Conservation (phyloP, 2,113 vertebrate genomes). For the Corapipo altera region DNA sequence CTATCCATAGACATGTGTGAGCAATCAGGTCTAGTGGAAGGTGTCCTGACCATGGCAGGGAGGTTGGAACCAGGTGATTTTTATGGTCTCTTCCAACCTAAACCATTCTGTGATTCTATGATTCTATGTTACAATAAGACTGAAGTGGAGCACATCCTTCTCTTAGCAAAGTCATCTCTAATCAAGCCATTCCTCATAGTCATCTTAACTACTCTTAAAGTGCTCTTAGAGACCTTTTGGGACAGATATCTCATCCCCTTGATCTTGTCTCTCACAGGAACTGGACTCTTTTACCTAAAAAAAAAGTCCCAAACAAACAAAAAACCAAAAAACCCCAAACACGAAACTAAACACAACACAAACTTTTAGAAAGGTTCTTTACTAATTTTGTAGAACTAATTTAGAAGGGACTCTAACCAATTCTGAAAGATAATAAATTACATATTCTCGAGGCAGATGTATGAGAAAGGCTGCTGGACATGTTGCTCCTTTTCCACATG, state of each 20-base stretch:
- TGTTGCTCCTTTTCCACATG: neutral
- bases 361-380: neutral
- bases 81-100: neutral
- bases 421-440: conserved; percentile 41
- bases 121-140: neutral
- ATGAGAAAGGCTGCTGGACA: neutral
- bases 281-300: accelerated
- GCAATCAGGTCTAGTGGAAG: neutral
- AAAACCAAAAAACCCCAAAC: neutral
- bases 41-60: neutral
- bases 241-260: neutral
- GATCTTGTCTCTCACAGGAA: neutral
- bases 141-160: neutral
- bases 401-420: neutral
- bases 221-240: neutral
- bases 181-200: neutral
- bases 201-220: neutral
- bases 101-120: neutral
- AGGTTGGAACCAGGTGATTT: neutral
- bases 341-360: neutral
- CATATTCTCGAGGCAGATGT: neutral
- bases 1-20: neutral
- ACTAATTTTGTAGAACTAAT: neutral
- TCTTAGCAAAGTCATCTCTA: neutral
- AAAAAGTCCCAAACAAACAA: neutral